These are phyloP conservation scores for Merluccius polli DNA, from an alignment of 2,797 vertebrate species.

Conservation along the genomic window DNA sequence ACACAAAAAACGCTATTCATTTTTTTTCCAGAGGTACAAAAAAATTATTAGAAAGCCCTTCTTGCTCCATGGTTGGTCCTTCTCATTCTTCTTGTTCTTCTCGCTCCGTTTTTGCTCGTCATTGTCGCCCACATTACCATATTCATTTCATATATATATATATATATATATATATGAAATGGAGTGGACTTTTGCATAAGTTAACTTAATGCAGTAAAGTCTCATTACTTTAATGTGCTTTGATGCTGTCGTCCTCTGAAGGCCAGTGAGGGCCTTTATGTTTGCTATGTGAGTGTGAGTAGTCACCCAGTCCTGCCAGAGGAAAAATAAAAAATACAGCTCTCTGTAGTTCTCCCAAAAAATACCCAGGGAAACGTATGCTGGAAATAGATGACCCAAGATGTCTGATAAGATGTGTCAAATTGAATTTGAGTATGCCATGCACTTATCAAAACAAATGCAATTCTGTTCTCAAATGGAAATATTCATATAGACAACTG, in stretches of 20 bases:
- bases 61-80: too few species aligned
- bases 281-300: background rate
- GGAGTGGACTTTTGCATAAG: too few species aligned
- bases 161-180: too few species aligned
- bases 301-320: constrained; percentile 6
- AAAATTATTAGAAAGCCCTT: too few species aligned
- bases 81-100: too few species aligned
- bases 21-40: constrained; percentile 88
- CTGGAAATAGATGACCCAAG: constrained; percentile 25
- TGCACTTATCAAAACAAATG: constrained; percentile 7
- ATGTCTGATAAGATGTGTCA: background rate
- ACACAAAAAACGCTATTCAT: constrained; percentile 85
- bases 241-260: background rate
- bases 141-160: too few species aligned
- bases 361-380: constrained; percentile 15
- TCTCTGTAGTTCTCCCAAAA: constrained; percentile 32
- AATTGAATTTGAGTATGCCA: constrained; percentile 3
- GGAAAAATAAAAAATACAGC: constrained; percentile 6
- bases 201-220: background rate
- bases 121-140: too few species aligned
- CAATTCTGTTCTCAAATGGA: background rate
- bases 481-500: background rate
- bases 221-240: background rate
- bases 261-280: constrained; percentile 17
- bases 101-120: too few species aligned